Evolutionary conservation across 2,113 vertebrate species (phyloP).

Genomic region (Myiozetetes cayanensis): DNA sequence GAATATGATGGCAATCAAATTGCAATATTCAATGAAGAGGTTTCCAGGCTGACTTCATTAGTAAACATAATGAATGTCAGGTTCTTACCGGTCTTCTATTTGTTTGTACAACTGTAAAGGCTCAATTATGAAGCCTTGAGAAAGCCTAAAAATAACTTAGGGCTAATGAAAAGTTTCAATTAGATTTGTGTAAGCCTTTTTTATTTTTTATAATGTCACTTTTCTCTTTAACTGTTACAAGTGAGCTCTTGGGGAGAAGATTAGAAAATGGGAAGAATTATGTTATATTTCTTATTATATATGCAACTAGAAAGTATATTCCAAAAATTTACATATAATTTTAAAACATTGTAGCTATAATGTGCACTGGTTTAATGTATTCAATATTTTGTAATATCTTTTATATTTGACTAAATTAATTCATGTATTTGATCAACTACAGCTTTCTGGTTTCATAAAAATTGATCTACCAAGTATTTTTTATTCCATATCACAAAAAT

Average conservation of each 20-base stretch:
- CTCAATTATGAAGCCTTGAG: slow-evolving; percentile 69
- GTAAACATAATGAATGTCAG: slow-evolving; percentile 73
- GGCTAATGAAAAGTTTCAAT: slow-evolving; percentile 71
- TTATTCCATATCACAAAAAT: not conserved
- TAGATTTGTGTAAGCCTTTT: slow-evolving; percentile 39
- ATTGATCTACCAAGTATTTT: not conserved
- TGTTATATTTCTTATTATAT: not conserved
- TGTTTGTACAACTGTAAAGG: slow-evolving; percentile 70
- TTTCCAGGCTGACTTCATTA: slow-evolving; percentile 73
- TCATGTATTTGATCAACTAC: not conserved
- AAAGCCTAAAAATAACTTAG: slow-evolving; percentile 69
- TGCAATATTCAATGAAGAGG: slow-evolving; percentile 72
- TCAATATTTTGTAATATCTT: not conserved
- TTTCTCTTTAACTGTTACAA: slow-evolving; percentile 35
- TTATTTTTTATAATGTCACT: not conserved
- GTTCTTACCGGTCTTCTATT: slow-evolving; percentile 68
- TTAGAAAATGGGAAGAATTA: not conserved
- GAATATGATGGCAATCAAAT: slow-evolving; percentile 75
- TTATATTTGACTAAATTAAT: not conserved
- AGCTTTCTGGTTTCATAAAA: not conserved
- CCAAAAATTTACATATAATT: not conserved
- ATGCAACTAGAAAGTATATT: not conserved
- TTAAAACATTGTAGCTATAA: not conserved
- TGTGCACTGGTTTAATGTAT: not conserved
- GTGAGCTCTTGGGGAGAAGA: not conserved